Base-by-base conservation (phyloP, 2,797 vertebrate genomes). In the Melanotaenia maccullochi region DNA sequence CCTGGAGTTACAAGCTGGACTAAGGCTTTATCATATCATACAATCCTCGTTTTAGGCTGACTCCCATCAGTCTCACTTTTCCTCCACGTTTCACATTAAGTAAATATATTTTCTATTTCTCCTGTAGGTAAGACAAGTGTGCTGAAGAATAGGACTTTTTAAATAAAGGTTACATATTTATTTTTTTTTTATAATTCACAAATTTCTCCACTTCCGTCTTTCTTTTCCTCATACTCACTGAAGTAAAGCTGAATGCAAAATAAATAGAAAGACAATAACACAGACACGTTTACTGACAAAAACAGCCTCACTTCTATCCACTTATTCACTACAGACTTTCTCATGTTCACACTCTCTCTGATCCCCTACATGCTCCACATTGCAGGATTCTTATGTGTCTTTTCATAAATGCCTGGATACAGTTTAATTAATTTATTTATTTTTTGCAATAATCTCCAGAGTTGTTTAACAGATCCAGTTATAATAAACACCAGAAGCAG, bases 171-270 rank as follows among this genome's bases (percentile, higher is more conserved):
- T 12, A 25, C 51, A 25, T 51, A 5, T 38, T 16, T 14, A 5
- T 36, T 36, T 42, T 5, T 32, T 5, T 32, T 20, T 14, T 25
- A 13, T 40, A 40, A 60, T n/a, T 32, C 22, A n/a, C 14, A 28
- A 0, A 20, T 35, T 75, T 54, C 25, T 9, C 22, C 38, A 42
- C 38, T 18, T 55, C 42, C 33, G 2, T 24, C 44, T 25, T 36
- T 36, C 36, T 22, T 28, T 52, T 66, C 22, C 35, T 71, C 44
- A 1, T 60, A 52, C 73, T 82, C 70, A 70, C 65, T 78, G 68
- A 86, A 72, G 80, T 66, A 78, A 89, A 87, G 80, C 83, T 82
- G 68, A 84, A 79, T 65, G 74, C 58, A 58, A 87, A 87, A 87
- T 57, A 1, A 83, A 89, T 75, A 68, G 32, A 69, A 28, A 52